Evolutionary conservation across 2,113 vertebrate genomes (phyloP), one percentile per base, ranked within the genome.

Genomic region (Trogon melanurus): DNA sequence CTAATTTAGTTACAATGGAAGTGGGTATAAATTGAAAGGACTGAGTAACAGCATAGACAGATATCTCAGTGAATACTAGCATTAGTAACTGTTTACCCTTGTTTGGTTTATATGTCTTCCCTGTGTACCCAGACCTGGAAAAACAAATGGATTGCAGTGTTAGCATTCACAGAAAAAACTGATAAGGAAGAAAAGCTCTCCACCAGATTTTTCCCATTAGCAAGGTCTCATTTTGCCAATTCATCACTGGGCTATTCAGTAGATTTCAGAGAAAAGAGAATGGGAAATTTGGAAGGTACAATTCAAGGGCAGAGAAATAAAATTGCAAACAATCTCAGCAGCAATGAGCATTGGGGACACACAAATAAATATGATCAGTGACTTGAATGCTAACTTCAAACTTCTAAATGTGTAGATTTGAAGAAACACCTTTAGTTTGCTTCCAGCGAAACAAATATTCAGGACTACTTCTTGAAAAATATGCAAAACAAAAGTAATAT

Each of bases 81-180:
- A 50, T 56, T 76, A 64, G 3, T 26, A 64, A 32, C 11, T 36
- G 30, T 44, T 61, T 89, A 76, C 25, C 38, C 3, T 23, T n/a
- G 1, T 72, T 82, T 47, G 6, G 3, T 27, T 75, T 2, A 10
- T 58, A 7, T 20, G 7, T 47, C 16, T 80, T 23, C 22, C 21
- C 44, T 51, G 7, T 12, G 4, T 21, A 45, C 2, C 7, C 8
- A 66, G 9, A 26, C 16, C 26, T 54, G 11, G 6, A 56, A 86
- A 85, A 47, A 1, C 7, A 36, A 3, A 7, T 22, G 9, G 5
- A 21, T 18, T 4, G 3, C 6, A 3, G 3, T 25, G 3, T 11
- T 61, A 44, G 1, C 5, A 16, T 34, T 71, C 20, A 44, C 3
- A 61, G 13, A 13, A 45, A 65, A 25, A n/a, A 34, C 1, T 11